Evolutionary conservation across 2,888 invertebrate species (phyloP), one percentile per base, ranked within the genome.

Genomic region (Metellina segmentata): DNA sequence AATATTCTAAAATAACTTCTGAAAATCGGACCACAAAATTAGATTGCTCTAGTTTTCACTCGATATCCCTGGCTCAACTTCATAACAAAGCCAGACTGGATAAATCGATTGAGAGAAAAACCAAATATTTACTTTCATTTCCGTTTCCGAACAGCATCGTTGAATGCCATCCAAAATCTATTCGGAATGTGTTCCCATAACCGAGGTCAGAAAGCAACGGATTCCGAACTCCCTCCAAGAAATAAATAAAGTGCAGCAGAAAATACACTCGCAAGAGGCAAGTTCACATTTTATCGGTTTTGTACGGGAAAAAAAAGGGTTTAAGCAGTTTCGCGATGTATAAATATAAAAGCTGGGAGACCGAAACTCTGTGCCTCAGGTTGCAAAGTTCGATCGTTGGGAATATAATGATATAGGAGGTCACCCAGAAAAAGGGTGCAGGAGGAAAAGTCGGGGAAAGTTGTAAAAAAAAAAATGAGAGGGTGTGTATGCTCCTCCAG

Each of bases 331-430:
- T 61, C 61, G 61, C 9, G 4, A 61, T 16, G 61, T 61, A 61
- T 61, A 61, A 61, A 61, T 61, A 61, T 61, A 61, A 61, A 61
- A 34, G 34, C 34, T 34, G 34, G 34, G 61, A 61, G 16, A 11
- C 61, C 61, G 61, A 34, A 20, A 70, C n/a, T 7, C 61, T 51
- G 16, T 70, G 77, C 77, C 89, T 70, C 71, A 82, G 78, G 83
- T 82, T 89, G n/a, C 48, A 69, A 72, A 85, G 72, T 85, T 90
- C 90, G 90, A 90, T 90, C 85, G 48, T 71, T 19, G 52, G 61
- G 48, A 85, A 79, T 85, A 83, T 83, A 89, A 85, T 79, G 79
- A 85, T 85, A 85, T 78, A 48, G 79, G 72, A 83, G 85, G 90
- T 85, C 85, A 85, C 85, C 85, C 71, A 70, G 34, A 79, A 85